Evolutionary conservation across 1,140 invertebrate species (phyloP).

Genomic region (Bradynema listronoti): DNA sequence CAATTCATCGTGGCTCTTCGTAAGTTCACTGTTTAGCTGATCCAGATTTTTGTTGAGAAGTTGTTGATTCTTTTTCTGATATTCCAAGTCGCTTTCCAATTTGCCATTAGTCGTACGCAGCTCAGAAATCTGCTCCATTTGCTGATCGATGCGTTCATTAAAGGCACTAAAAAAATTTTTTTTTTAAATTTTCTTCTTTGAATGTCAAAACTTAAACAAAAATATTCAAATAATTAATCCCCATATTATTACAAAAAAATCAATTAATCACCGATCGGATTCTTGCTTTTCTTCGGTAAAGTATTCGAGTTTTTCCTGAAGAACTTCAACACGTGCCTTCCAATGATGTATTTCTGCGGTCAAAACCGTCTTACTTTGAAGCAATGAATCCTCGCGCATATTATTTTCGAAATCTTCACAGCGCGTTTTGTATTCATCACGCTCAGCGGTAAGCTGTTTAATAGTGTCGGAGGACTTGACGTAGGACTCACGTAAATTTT

Average conservation of each 20-base stretch:
- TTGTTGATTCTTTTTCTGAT: constrained; percentile 38
- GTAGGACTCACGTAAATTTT: no score
- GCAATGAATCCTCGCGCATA: no score
- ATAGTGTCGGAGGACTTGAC: no score
- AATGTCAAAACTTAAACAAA: background rate
- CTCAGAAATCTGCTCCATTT: constrained; percentile 26
- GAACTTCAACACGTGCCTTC: constrained; percentile 9
- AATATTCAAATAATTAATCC: background rate
- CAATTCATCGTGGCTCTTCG: constrained; percentile 6
- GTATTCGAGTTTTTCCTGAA: constrained; percentile 17
- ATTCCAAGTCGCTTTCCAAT: constrained; percentile 32
- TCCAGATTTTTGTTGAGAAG: constrained; percentile 24
- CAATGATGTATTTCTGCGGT: no score
- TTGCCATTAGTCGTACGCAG: constrained; percentile 31
- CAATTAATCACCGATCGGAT: constrained; percentile 6
- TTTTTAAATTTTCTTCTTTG: background rate
- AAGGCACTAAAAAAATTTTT: constrained; percentile 16
- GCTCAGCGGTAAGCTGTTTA: no score
- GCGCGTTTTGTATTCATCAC: no score
- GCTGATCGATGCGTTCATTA: constrained; percentile 30
- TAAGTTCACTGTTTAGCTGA: constrained; percentile 20
- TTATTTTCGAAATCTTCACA: no score
- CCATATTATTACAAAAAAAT: background rate
- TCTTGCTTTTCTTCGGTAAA: constrained; percentile 18
- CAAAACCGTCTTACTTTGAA: no score